These are phyloP conservation scores for Sceloporus tristichus DNA, from an alignment of 2,113 vertebrate genomes.

Conservation along the genomic window DNA sequence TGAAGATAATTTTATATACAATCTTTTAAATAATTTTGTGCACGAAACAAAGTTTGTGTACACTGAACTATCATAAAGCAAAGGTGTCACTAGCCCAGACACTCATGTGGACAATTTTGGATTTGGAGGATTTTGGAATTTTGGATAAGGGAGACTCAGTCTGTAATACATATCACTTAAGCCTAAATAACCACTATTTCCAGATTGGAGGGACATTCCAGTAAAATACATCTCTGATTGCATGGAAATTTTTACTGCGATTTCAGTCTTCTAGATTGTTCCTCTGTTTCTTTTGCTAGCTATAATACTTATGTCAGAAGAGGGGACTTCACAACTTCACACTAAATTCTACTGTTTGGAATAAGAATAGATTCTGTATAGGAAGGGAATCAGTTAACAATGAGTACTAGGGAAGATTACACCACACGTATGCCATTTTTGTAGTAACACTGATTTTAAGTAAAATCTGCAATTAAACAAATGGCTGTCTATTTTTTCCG, in stretches of 20 bases:
- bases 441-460: background rate
- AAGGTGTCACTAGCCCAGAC: too few relatives aligned
- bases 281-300: background rate
- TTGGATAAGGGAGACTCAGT: too few relatives aligned
- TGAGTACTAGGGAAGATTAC: background rate
- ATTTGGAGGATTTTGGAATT: too few relatives aligned
- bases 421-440: background rate
- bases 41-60: too few relatives aligned
- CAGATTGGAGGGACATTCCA: background rate
- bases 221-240: background rate
- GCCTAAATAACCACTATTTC: constrained; percentile 44
- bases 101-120: too few relatives aligned
- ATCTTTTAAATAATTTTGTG: too few relatives aligned
- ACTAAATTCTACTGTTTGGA: background rate
- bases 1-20: background rate
- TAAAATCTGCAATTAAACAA: too few relatives aligned
- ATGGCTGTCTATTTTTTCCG: too few relatives aligned
- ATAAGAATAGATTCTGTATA: background rate
- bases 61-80: too few relatives aligned
- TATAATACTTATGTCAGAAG: background rate
- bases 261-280: background rate
- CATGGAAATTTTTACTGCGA: background rate
- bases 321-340: background rate
- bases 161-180: background rate
- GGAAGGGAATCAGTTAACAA: background rate